phyloP scores from a whole-genome alignment of 2,888 invertebrate species.

The Smittia sp. region DNA sequence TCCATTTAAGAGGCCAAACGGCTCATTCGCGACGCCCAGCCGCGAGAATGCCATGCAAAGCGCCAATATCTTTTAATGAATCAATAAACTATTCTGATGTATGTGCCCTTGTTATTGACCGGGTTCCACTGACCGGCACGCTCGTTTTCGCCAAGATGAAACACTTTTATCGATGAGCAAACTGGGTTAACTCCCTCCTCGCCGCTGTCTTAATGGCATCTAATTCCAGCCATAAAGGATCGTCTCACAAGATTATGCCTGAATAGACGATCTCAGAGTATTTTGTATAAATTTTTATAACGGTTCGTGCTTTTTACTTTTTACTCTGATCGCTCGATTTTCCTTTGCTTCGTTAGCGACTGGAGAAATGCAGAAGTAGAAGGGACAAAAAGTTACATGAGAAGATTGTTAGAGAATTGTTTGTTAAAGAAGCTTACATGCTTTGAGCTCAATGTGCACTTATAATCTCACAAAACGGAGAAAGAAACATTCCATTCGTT shows the following conservation, averaged over 20 bases:
- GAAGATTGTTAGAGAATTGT: constrained; percentile 27
- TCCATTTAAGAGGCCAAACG: constrained; percentile 20
- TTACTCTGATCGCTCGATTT: not conserved
- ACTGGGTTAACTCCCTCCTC: constrained; percentile 1
- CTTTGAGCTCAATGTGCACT: not conserved
- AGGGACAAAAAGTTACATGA: not conserved
- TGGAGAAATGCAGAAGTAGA: not conserved
- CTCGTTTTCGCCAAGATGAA: not conserved
- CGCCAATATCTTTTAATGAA: constrained; percentile 39
- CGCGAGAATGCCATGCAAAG: constrained; percentile 30
- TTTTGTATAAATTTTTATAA: constrained; percentile 15
- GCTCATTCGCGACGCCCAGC: not conserved
- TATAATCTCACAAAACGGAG: not conserved
- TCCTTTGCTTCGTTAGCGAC: not conserved
- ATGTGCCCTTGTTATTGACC: constrained; percentile 16
- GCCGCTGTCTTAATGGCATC: not conserved
- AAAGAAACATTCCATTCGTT: constrained; percentile 10
- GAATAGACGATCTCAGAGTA: not conserved
- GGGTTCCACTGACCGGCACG: not conserved
- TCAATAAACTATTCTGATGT: constrained; percentile 31
- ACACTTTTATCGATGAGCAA: not conserved
- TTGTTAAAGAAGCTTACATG: constrained; percentile 21
- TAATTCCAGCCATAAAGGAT: not conserved
- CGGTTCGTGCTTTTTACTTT: constrained; percentile 8
- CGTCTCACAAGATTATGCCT: not conserved